Conservation (phyloP, 2,888 invertebrate species). For the Eupithecia tripunctaria region DNA sequence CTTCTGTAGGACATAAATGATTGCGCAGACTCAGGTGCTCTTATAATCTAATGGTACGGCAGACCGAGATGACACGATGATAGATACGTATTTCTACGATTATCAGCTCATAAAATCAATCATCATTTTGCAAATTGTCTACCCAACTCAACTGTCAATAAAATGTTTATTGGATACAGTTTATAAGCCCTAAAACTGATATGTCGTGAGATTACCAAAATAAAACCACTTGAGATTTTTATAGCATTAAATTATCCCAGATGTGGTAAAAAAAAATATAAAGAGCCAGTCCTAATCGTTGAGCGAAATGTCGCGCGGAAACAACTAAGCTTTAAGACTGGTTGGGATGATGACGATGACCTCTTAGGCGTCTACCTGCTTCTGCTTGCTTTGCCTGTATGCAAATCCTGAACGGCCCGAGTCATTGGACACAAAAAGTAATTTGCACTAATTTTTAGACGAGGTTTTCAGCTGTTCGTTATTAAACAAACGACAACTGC, state of each 20-base stretch:
- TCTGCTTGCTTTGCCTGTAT: constrained; percentile 74
- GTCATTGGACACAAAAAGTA: constrained; percentile 67
- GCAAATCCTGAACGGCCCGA: constrained; percentile 70
- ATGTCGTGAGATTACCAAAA: constrained; percentile 47
- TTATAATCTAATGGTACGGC: background rate
- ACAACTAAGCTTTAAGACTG: constrained; percentile 62
- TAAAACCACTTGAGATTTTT: constrained; percentile 49
- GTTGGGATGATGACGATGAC: constrained; percentile 78
- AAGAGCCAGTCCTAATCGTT: constrained; percentile 64
- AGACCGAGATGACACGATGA: background rate
- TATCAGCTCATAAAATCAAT: constrained; percentile 9
- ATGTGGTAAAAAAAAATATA: constrained; percentile 54
- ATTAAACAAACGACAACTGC: background rate
- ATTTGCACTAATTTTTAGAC: constrained; percentile 73
- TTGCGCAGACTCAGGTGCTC: background rate
- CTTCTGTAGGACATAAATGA: too few species aligned
- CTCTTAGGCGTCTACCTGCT: constrained; percentile 75
- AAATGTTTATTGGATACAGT: constrained; percentile 38
- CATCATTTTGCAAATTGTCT: background rate
- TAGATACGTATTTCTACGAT: background rate
- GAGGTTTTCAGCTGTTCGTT: constrained; percentile 44
- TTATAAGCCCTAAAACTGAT: constrained; percentile 38
- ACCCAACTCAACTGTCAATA: constrained; percentile 27
- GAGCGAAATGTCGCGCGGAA: constrained; percentile 74
- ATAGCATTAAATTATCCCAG: constrained; percentile 46